Conservation (phyloP, 2,888 invertebrate genomes). For the Mimachlamys varia region DNA sequence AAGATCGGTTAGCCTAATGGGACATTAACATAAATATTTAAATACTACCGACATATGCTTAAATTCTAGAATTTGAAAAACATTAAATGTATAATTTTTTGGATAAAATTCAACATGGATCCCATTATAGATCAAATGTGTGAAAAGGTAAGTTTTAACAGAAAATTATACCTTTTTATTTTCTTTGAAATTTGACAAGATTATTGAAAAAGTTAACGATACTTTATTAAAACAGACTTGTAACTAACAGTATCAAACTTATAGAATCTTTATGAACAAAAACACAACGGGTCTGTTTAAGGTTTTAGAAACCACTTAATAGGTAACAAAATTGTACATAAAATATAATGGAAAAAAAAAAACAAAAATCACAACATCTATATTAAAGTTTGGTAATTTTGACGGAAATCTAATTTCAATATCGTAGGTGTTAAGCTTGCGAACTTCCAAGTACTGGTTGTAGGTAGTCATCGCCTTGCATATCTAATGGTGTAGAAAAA, state of each 20-base stretch:
- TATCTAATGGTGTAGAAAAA: not conserved
- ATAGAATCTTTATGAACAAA: too few relatives aligned
- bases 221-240: too few relatives aligned
- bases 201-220: not conserved
- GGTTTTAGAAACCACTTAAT: not conserved
- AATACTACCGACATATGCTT: not conserved
- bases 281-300: not conserved
- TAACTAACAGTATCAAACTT: too few relatives aligned
- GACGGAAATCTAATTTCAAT: not conserved
- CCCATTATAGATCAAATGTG: too few relatives aligned
- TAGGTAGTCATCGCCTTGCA: not conserved
- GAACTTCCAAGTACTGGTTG: not conserved
- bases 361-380: not conserved
- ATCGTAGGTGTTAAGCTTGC: not conserved
- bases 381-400: not conserved
- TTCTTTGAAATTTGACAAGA: not conserved
- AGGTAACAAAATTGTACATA: too few relatives aligned
- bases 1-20: not conserved
- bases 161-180: not conserved
- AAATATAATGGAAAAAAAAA: too few relatives aligned
- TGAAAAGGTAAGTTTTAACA: not conserved
- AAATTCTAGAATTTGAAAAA: not conserved
- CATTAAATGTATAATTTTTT: not conserved
- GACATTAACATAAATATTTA: not conserved
- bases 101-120: too few relatives aligned